A percentile compares a stretch with the other conserved stretches of the same genome.
Evolutionary conservation across 2,888 invertebrate genomes (phyloP).

Genomic region (Tetranychus piercei): DNA sequence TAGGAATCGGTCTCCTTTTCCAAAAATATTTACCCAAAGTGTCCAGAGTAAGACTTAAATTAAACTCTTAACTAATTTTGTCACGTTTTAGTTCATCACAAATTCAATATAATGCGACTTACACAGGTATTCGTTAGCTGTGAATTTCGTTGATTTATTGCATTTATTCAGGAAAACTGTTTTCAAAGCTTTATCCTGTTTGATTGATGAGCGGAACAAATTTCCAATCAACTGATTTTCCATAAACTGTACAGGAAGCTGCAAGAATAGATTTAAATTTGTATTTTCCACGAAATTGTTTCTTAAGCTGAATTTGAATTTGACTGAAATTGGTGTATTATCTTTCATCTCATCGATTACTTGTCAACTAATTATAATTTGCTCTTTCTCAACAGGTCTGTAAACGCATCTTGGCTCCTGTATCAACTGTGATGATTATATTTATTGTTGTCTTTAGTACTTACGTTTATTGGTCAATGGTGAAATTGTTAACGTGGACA

Average conservation of each 20-base stretch:
- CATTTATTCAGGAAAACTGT: not conserved
- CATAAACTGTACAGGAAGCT: too few species aligned
- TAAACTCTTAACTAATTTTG: not conserved
- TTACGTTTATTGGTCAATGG: constrained; percentile 69
- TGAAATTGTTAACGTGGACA: constrained; percentile 63
- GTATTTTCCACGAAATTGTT: too few species aligned
- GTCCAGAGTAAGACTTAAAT: constrained; percentile 30
- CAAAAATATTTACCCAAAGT: constrained; percentile 23
- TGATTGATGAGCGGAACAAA: not conserved
- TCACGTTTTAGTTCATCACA: too few species aligned
- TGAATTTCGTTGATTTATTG: not conserved
- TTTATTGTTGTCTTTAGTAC: constrained; percentile 66
- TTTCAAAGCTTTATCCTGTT: not conserved
- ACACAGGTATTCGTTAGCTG: not conserved
- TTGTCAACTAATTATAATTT: not conserved
- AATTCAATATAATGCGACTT: too few species aligned
- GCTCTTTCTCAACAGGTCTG: constrained; percentile 38
- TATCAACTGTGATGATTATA: constrained; percentile 55
- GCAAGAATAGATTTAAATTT: too few species aligned
- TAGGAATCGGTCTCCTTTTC: constrained; percentile 36
- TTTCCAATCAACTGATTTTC: too few species aligned
- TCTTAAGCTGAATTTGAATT: too few species aligned
- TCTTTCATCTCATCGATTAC: too few species aligned
- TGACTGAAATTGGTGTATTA: too few species aligned
- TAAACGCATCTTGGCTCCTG: constrained; percentile 62